phyloP scores from a whole-genome alignment of 2,888 invertebrate genomes.

The Sesia apiformis region DNA sequence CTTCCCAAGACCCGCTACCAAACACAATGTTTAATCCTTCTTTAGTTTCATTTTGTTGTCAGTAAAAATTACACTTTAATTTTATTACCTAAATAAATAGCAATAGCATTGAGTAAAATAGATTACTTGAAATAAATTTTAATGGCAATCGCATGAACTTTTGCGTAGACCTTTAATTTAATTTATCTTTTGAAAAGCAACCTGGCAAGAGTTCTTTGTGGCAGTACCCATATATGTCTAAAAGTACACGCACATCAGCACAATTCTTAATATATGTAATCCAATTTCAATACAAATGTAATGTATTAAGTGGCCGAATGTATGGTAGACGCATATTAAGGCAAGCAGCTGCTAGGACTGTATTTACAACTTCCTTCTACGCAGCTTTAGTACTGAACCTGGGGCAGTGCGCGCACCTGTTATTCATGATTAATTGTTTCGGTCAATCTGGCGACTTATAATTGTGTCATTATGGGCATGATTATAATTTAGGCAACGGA shows the following conservation, averaged over 20 bases:
- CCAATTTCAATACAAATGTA: conserved; percentile 38
- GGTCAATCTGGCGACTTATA: conserved; percentile 48
- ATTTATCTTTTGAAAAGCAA: no score
- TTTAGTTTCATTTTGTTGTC: no score
- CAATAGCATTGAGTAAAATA: no score
- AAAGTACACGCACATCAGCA: background rate
- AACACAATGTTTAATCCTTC: no score
- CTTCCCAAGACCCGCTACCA: no score
- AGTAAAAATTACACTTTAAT: no score
- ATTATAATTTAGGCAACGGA: background rate
- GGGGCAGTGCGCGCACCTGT: conserved; percentile 47
- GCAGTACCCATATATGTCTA: no score
- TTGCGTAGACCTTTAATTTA: no score
- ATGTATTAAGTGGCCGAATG: conserved; percentile 31
- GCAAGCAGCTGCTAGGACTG: conserved; percentile 44
- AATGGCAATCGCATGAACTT: no score
- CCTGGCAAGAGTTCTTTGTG: no score
- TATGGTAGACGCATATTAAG: conserved; percentile 24
- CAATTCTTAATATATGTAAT: conserved; percentile 2
- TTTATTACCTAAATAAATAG: no score
- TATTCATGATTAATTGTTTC: conserved; percentile 50
- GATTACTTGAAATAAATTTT: no score
- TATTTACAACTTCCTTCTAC: conserved; percentile 60
- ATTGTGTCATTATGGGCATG: conserved; percentile 34
- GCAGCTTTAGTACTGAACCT: conserved; percentile 45